Conservation (phyloP, 2,113 vertebrate genomes). For the Laticauda colubrina region DNA sequence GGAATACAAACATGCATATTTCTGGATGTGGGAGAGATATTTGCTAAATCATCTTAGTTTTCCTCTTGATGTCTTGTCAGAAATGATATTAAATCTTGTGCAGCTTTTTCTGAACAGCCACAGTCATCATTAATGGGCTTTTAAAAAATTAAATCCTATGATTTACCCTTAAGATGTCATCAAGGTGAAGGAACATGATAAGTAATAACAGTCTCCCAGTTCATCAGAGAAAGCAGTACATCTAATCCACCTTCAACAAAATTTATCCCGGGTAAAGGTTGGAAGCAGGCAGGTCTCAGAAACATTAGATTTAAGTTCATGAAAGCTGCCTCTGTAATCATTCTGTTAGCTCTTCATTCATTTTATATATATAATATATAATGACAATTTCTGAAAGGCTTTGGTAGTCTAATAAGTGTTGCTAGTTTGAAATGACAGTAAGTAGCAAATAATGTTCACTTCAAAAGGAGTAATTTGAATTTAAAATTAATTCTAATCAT, state of each 20-base stretch:
- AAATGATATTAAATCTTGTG: not conserved
- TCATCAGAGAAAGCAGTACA: not conserved
- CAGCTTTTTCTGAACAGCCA: not conserved
- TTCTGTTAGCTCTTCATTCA: not conserved
- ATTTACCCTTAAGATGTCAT: not conserved
- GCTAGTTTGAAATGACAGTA: not conserved
- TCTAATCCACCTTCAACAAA: not conserved
- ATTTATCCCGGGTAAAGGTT: not conserved
- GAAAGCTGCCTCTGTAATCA: not conserved
- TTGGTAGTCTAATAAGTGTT: not conserved
- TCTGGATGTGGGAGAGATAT: not conserved
- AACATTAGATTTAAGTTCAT: not conserved
- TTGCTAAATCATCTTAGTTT: not conserved
- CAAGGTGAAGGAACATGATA: not conserved
- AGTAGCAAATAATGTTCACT: not conserved
- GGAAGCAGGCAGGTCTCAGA: not conserved
- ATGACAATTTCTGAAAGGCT: not conserved
- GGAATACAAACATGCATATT: not conserved
- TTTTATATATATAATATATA: not conserved
- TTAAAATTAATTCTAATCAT: conserved; percentile 15
- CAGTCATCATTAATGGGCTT: not conserved
- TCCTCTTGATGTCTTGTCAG: not conserved
- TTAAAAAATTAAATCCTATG: not conserved
- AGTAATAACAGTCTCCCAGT: not conserved
- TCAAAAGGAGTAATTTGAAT: conserved; percentile 8